phyloP scores from a whole-genome alignment of 2,797 vertebrate species.

The Linurgus olivaceus region DNA sequence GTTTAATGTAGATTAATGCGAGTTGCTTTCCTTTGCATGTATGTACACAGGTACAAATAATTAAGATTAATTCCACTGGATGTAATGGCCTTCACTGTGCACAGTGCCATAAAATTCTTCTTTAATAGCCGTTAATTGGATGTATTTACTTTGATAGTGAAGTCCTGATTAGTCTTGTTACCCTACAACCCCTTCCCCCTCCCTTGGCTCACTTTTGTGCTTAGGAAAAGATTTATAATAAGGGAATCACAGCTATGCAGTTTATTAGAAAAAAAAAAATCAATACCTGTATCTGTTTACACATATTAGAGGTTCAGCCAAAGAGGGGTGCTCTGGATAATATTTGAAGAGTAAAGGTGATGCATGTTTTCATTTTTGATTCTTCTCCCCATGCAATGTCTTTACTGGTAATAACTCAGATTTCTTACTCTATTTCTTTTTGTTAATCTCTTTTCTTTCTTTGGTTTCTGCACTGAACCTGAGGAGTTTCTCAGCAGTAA shows the following conservation, averaged over 20 bases:
- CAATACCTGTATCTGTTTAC: neutral
- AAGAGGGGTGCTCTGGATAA: neutral
- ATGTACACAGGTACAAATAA: constrained; percentile 83
- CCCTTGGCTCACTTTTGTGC: constrained; percentile 32
- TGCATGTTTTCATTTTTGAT: neutral
- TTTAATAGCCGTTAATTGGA: constrained; percentile 81
- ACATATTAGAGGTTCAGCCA: neutral
- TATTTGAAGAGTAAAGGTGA: neutral
- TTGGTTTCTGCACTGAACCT: neutral
- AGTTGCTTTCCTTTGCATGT: constrained; percentile 82
- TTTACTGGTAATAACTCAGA: neutral
- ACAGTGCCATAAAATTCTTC: constrained; percentile 77
- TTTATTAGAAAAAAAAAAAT: constrained; percentile 36
- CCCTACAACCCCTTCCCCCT: constrained; percentile 59
- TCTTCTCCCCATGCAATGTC: neutral
- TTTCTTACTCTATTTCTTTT: neutral
- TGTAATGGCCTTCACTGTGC: constrained; percentile 83
- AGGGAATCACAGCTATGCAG: constrained; percentile 16
- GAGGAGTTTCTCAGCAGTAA: neutral
- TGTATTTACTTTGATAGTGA: constrained; percentile 80
- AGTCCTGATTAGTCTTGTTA: constrained; percentile 80
- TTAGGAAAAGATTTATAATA: constrained; percentile 64
- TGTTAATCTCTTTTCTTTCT: neutral
- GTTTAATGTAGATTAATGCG: constrained; percentile 93
- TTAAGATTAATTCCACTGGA: constrained; percentile 87